A percentile compares a stretch with the other conserved stretches of the same genome.
phyloP scores from a whole-genome alignment of 2,797 vertebrate species.

The Morelia viridis region DNA sequence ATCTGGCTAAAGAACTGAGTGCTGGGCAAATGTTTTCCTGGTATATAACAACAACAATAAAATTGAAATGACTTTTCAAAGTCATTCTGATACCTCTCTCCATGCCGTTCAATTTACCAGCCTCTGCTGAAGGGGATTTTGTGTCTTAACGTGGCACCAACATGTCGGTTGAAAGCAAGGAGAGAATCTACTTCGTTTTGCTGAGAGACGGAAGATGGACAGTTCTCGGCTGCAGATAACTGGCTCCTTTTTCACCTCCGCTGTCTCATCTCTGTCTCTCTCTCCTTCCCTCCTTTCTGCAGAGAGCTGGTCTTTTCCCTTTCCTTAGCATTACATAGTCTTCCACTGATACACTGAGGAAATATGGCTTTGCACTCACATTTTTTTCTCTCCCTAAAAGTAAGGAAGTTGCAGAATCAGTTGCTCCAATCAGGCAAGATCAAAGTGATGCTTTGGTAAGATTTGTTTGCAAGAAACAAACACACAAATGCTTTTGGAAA shows the following conservation, averaged over 20 bases:
- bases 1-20: neutral
- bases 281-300: neutral
- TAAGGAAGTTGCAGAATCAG: neutral
- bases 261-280: neutral
- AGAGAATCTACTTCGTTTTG: neutral
- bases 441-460: neutral
- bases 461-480: neutral
- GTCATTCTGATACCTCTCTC: conserved; percentile 30
- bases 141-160: neutral
- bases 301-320: neutral
- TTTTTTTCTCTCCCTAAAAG: neutral
- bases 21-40: neutral
- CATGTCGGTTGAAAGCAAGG: neutral
- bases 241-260: neutral
- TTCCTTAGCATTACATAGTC: neutral
- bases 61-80: conserved; percentile 39
- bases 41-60: neutral
- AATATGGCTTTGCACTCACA: neutral
- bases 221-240: neutral
- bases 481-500: neutral
- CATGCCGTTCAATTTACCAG: conserved; percentile 54
- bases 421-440: neutral
- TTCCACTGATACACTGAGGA: neutral
- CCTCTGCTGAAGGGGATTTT: conserved; percentile 21
- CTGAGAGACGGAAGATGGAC: neutral